These are phyloP conservation scores for Austrolebias charrua DNA, from an alignment of 2,797 vertebrate genomes.

Conservation along the genomic window DNA sequence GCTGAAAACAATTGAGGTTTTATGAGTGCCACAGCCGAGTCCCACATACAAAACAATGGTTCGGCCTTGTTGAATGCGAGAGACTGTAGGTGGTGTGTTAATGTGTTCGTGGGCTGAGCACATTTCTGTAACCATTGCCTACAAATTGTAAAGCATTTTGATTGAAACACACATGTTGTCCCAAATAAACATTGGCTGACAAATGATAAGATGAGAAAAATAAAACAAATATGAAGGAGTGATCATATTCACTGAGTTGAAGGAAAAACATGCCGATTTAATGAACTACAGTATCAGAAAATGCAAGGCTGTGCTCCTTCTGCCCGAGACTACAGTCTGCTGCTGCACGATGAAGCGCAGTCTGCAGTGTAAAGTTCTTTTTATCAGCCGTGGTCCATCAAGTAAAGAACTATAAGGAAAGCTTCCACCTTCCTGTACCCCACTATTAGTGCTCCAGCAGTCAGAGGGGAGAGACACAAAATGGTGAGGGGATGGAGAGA, in stretches of 20 bases:
- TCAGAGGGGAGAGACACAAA: constrained; percentile 44
- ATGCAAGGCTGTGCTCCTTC: constrained; percentile 49
- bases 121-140: constrained; percentile 49
- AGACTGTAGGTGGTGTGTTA: constrained; percentile 55
- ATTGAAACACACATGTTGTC: constrained; percentile 35
- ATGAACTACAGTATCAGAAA: constrained; percentile 66
- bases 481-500: constrained; percentile 5
- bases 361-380: constrained; percentile 46
- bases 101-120: constrained; percentile 54
- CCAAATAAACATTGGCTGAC: constrained; percentile 25
- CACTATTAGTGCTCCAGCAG: constrained; percentile 53
- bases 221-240: constrained; percentile 31
- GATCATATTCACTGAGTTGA: constrained; percentile 60
- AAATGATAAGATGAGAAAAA: constrained; percentile 15
- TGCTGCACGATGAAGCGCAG: constrained; percentile 55
- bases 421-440: constrained; percentile 47
- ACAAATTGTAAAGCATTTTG: constrained; percentile 39
- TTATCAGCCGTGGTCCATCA: constrained; percentile 64
- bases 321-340: constrained; percentile 50
- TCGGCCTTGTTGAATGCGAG: constrained; percentile 57
- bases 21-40: constrained; percentile 49
- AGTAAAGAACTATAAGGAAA: constrained; percentile 53
- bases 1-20: constrained; percentile 55
- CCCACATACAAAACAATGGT: constrained; percentile 61
- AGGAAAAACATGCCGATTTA: constrained; percentile 54